Evolutionary conservation across 2,113 vertebrate genomes (phyloP), one percentile per base, ranked within the genome.

Genomic region (Anser brachyrhynchus): DNA sequence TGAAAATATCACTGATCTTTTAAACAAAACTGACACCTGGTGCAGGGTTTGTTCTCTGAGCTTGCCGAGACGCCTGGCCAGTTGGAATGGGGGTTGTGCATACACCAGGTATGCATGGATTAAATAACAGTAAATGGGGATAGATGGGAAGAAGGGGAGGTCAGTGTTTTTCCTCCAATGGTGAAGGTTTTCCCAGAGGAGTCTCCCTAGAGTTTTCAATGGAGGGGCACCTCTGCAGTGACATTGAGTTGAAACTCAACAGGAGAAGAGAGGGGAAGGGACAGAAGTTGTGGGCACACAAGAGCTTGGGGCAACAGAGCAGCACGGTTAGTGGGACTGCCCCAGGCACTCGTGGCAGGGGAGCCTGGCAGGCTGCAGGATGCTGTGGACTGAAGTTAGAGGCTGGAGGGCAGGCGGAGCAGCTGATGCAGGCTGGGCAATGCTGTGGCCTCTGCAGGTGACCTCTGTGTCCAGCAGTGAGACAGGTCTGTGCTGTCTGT

Each of bases 1-100:
- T 25, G 75, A 52, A 90, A 93, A 93, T 83, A 79, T 88, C 92
- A 94, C 67, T 88, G 85, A 58, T 77, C 93, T 92, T 85, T 83
- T 70, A 66, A 77, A 70, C 55, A n/a, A 9, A 66, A 9, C 7
- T 62, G 82, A 21, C 28, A 23, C 88, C 86, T 69, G 64, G 83
- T 55, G 62, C n/a, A 55, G 62, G 31, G 51, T 29, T 76, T 9
- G 72, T 76, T 72, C 55, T 87, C 23, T 16, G 51, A 84, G 76
- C 33, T 43, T 82, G 57, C 52, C 43, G 7, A 39, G 57, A 58
- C 39, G 39, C 62, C 33, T 0, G 1, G 44, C 8, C 69, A 12
- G n/a, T 49, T 59, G 66, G 20, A 35, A 2, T 4, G 23, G 43
- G 43, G 28, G 57, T 13, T 0, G 0, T 23, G 41, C 41, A 11